Base-by-base conservation (phyloP, 2,113 vertebrate species). In the Phasianus colchicus region DNA sequence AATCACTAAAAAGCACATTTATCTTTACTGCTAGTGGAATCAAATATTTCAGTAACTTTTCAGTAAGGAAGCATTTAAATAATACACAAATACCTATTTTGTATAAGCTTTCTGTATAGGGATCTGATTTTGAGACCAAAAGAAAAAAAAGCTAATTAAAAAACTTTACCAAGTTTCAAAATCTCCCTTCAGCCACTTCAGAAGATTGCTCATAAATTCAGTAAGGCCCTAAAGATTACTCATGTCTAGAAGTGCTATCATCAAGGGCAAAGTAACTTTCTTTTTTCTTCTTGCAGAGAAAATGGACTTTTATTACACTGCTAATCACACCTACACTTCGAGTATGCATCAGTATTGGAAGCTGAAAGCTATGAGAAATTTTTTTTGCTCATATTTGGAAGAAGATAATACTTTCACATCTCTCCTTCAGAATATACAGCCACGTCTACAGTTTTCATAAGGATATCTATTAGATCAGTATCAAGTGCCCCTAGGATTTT, bases 281-380 rank as follows among this genome's bases (percentile, higher is more conserved):
- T 88, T 87, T 88, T 78, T 57, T 61, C 25, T 6, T 83, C 21
- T 89, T 42, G 50, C 8, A 60, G 16, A 77, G 72, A 91, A 94
- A 95, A 92, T 67, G 84, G 96, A 91, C 87, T 94, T 92, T 40
- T 55, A 77, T 93, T 95, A 87, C 73, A n/a, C 85, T 91, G 92
- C 67, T 89, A 80, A 80, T 83, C 79, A 91, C 87, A 92, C 84
- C 87, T 88, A 89, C 75, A 54, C 72, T 40, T 16, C 60, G 29
- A 87, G 38, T 83, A 95, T 64, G 38, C 32, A 81, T 30, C 34
- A 82, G 18, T 36, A 43, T 73, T 78, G 78, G 70, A 83, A 91
- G 60, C 25, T 95, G 60, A 89, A 88, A 92, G 60, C 50, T 60
- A 74, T 25, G 29, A 92, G 47, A 45, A 75, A 79, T 38, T 73